Base-by-base conservation (phyloP, 1,140 invertebrate genomes). In the Drosophila trapezifrons region DNA sequence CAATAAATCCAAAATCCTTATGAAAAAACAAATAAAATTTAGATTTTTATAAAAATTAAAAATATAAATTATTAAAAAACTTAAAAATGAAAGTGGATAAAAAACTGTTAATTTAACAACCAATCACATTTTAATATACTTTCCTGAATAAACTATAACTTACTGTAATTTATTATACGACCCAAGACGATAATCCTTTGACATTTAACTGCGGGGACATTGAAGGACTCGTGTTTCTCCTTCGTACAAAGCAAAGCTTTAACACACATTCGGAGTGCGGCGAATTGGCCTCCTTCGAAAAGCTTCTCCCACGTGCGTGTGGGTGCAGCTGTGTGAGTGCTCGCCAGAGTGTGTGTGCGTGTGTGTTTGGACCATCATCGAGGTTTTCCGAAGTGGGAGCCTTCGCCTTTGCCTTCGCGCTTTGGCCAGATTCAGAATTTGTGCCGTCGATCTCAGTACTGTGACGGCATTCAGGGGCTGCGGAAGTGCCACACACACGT, bases 401-500 rank as follows among this genome's bases (percentile, higher is more conserved):
- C 57, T 65, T 65, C 55, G 81, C 63, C 46, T 66, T 69, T 69
- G 47, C 65, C 65, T 69, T 66, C 46, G 60, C 60, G 18, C 17
- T 59, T 10, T 54, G 51, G 60, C 60, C 65, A 65, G 60, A 51
- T 22, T 64, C 62, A 27, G 47, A 66, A 49, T 54, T 67, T 29
- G 46, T 32, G 46, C 65, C 65, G 46, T 65, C 65, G 72, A 76
- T 76, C 73, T 76, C 72, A 86, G 83, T 87, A 72, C 40, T 69
- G 58, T 75, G 76, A 80, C 77, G 73, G 73, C 46, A 75, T 75
- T 57, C 80, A 70, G 60, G 73, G 74, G 63, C 55, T 80, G 59
- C 84, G 76, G 83, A 74, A 87, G 83, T 83, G 83, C 65, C 59
- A 67, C 67, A 79, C 60, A 64, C 40, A 74, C 72, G 79, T 79